A percentile compares a stretch with the other conserved stretches of the same genome.
phyloP scores from a whole-genome alignment of 2,113 vertebrate species.

The Fukomys damarensis region DNA sequence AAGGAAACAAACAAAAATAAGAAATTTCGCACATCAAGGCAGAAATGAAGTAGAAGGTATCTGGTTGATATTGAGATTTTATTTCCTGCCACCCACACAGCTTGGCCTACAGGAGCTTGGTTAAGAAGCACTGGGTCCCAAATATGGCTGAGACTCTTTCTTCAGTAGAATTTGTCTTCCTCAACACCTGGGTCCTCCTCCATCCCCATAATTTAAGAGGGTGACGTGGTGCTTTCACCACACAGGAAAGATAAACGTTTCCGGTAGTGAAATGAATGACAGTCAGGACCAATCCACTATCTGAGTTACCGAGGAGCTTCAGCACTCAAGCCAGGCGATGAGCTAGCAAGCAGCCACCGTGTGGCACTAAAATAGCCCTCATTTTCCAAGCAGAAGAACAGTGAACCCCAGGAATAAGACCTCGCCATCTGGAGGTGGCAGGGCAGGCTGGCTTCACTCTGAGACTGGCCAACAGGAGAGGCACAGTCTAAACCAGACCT shows the following conservation, averaged over 20 bases:
- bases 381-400: background rate
- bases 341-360: background rate
- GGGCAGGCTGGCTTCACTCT: background rate
- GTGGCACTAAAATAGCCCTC: background rate
- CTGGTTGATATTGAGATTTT: background rate
- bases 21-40: background rate
- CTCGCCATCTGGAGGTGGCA: background rate
- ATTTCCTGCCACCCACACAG: background rate
- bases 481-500: background rate
- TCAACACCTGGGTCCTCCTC: background rate
- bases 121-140: background rate
- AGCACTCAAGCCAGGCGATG: background rate
- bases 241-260: background rate
- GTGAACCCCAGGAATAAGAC: accelerated
- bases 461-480: background rate
- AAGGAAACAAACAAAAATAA: background rate
- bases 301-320: background rate
- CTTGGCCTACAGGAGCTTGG: background rate
- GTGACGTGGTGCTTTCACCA: background rate
- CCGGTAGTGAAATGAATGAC: background rate
- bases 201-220: background rate
- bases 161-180: background rate
- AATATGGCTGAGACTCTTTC: background rate
- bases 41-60: background rate
- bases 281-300: background rate